Base-by-base conservation (phyloP, 2,888 invertebrate species). In the Agriopis aurantiaria region DNA sequence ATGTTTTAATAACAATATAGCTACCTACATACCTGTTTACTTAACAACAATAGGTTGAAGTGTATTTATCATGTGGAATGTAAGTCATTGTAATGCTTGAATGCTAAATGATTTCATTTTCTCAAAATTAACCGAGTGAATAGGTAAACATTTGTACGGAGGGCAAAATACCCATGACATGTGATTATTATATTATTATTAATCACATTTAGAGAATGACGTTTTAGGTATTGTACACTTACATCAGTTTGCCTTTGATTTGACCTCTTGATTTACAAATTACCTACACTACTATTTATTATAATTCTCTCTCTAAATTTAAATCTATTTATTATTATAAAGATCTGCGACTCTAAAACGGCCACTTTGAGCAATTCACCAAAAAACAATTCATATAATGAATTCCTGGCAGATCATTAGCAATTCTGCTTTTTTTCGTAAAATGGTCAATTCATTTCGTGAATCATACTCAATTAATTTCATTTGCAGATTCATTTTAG, bases 141-240 rank as follows among this genome's bases (percentile, higher is more conserved):
- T 58, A 58, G 7, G 12, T 46, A 23, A 23, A 17, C 14, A 41
- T 45, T 17, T 56, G 7, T 45, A 58, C 45, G 58, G 17, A 46
- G 46, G 12, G n/a, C 46, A 46, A 59, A 59, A 8, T 23, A 2
- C 45, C 45, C 58, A 55, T 55, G 55, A 55, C 55, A 55, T 12
- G 40, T 12, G 0, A 45, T 58, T 58, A 10, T 45, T 46, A 45
- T 57, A 59, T 57, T 59, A 59, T 23, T 59, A 59, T n/a, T 57
- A 57, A 57, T 57, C 17, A 43, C 40, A n/a, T 4, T 56, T 14
- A 41, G 8, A 23, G 10, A 40, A 7, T 55, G 11, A 40, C n/a
- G 12, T 33, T 40, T 40, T n/a, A 40, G 55, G 55, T n/a, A 55
- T 12, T n/a, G 12, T 55, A 33, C 33, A n/a, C n/a, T 8, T 53